Conservation (phyloP, 2,797 vertebrate species). For the Antennarius maculatus region DNA sequence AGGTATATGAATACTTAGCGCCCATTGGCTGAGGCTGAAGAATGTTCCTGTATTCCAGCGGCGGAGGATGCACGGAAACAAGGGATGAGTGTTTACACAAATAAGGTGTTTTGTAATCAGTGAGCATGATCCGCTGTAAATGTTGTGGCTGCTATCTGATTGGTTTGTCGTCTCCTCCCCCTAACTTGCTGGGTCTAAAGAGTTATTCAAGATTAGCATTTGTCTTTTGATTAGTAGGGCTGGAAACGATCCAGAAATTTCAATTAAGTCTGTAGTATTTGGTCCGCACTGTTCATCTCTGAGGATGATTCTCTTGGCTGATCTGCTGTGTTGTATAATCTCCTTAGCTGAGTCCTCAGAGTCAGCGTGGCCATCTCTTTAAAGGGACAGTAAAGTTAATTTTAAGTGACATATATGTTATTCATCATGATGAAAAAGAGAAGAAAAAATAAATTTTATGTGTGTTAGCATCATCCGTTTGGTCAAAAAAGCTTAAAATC, state of each 20-base stretch:
- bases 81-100: not conserved
- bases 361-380: constrained; percentile 28
- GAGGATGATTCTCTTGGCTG: constrained; percentile 53
- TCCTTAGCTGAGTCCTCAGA: constrained; percentile 55
- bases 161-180: constrained; percentile 35
- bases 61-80: not conserved
- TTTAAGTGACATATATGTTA: too few relatives aligned
- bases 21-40: not conserved
- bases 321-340: constrained; percentile 69
- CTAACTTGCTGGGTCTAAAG: constrained; percentile 10
- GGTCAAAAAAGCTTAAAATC: too few relatives aligned
- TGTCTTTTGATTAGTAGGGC: constrained; percentile 65
- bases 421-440: too few relatives aligned
- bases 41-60: not conserved
- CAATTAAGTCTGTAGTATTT: constrained; percentile 63
- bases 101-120: constrained; percentile 40
- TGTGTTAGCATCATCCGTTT: too few relatives aligned
- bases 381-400: too few relatives aligned
- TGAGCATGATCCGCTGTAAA: not conserved
- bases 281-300: constrained; percentile 45
- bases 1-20: not conserved
- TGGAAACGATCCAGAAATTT: constrained; percentile 63
- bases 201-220: constrained; percentile 59
- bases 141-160: constrained; percentile 20
- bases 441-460: too few relatives aligned